These are phyloP conservation scores for Brachionus paranguensis DNA, from an alignment of 1,140 invertebrate genomes.

Conservation along the genomic window DNA sequence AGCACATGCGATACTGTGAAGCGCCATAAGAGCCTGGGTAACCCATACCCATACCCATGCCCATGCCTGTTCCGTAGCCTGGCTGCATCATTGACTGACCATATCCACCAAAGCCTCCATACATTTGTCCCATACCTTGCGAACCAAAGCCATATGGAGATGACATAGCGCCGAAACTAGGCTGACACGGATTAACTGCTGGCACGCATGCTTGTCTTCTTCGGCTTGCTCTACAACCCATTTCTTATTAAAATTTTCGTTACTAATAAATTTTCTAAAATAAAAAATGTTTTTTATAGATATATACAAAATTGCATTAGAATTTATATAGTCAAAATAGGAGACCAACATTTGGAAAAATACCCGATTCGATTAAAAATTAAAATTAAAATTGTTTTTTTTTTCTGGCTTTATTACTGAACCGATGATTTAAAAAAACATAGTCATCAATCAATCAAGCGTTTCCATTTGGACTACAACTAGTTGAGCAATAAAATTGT, in stretches of 20 bases:
- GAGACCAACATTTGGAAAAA: background rate
- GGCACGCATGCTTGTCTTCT: background rate
- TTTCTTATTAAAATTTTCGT: background rate
- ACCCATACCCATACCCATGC: background rate
- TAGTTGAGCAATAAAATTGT: background rate
- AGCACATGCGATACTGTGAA: background rate
- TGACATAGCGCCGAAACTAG: background rate
- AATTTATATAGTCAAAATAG: background rate
- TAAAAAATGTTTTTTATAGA: background rate
- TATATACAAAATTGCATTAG: background rate
- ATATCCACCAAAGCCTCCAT: background rate
- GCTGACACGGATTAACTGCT: background rate
- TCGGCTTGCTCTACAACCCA: background rate
- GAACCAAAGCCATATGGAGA: background rate
- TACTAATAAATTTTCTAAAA: background rate
- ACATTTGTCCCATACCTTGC: background rate
- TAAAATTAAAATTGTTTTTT: background rate
- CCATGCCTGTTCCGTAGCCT: background rate
- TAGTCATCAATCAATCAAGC: background rate
- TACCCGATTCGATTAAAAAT: background rate
- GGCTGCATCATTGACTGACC: background rate
- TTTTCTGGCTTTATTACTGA: background rate
- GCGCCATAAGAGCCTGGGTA: background rate
- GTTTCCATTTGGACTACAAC: background rate
- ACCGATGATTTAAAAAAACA: background rate